phyloP scores from a whole-genome alignment of 2,113 vertebrate species.

The Trochalopteron elliotii region DNA sequence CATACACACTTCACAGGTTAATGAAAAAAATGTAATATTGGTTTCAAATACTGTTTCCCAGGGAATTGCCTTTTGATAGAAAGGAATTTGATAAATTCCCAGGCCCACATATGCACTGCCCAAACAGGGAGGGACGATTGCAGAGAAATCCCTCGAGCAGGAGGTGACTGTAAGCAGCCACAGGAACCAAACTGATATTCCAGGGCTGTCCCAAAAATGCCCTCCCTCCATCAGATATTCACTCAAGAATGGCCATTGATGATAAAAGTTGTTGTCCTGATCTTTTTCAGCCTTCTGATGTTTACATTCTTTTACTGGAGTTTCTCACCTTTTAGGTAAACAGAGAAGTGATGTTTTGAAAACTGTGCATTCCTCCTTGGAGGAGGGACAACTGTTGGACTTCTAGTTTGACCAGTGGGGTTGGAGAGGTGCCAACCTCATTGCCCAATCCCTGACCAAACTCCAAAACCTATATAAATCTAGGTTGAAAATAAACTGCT shows the following conservation, averaged over 20 bases:
- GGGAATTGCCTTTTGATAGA: neutral
- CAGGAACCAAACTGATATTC: neutral
- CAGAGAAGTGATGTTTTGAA: too few species aligned
- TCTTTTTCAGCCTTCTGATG: too few species aligned
- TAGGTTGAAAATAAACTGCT: too few species aligned
- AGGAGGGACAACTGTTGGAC: too few species aligned
- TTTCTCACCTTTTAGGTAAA: too few species aligned
- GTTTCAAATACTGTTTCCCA: neutral
- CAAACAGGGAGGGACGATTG: fast-evolving
- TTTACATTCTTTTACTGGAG: too few species aligned
- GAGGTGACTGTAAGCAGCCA: neutral
- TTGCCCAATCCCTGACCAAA: too few species aligned
- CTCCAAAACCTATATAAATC: too few species aligned
- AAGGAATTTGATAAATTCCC: neutral
- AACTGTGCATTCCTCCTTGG: too few species aligned
- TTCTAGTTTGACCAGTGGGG: too few species aligned
- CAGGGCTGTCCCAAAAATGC: neutral
- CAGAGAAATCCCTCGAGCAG: fast-evolving
- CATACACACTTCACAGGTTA: neutral
- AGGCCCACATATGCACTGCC: fast-evolving
- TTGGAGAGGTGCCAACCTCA: too few species aligned
- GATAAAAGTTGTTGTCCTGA: neutral
- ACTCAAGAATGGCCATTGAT: neutral
- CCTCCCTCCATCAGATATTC: neutral
- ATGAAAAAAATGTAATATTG: neutral